phyloP scores from a whole-genome alignment of 2,888 invertebrate genomes.

The Bugula neritina region DNA sequence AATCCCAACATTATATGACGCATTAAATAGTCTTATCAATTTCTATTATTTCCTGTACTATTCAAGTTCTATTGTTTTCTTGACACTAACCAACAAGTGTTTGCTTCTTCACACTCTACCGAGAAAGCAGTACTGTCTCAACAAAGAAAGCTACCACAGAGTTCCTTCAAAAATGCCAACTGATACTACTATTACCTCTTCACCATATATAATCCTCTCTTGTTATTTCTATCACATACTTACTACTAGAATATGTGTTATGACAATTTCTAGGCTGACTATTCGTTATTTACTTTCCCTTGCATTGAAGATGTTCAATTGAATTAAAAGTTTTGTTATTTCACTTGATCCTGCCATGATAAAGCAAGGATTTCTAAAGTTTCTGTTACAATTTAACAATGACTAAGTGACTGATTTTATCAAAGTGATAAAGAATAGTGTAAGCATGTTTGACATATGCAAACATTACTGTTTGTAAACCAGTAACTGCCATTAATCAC shows the following conservation, averaged over 20 bases:
- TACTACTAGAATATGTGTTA: too few species aligned
- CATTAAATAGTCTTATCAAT: too few species aligned
- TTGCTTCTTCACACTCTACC: background rate
- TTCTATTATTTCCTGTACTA: too few species aligned
- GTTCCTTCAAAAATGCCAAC: background rate
- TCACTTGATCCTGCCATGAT: too few species aligned
- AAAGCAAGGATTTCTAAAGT: too few species aligned
- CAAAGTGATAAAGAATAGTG: background rate
- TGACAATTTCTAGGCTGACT: too few species aligned
- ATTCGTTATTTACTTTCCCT: too few species aligned
- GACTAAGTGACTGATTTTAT: background rate
- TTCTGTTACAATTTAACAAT: too few species aligned
- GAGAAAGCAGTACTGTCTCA: background rate
- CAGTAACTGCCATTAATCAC: background rate
- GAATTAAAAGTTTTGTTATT: background rate
- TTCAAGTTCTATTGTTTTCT: background rate
- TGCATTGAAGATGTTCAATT: background rate
- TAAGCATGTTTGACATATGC: background rate
- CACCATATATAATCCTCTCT: too few species aligned
- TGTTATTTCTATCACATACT: too few species aligned
- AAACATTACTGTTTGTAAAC: background rate
- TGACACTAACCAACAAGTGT: background rate
- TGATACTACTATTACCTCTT: background rate
- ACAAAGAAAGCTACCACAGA: background rate
- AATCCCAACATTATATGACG: too few species aligned